Evolutionary conservation across 1,140 invertebrate genomes (phyloP).

Genomic region (Drosophila repletoides): DNA sequence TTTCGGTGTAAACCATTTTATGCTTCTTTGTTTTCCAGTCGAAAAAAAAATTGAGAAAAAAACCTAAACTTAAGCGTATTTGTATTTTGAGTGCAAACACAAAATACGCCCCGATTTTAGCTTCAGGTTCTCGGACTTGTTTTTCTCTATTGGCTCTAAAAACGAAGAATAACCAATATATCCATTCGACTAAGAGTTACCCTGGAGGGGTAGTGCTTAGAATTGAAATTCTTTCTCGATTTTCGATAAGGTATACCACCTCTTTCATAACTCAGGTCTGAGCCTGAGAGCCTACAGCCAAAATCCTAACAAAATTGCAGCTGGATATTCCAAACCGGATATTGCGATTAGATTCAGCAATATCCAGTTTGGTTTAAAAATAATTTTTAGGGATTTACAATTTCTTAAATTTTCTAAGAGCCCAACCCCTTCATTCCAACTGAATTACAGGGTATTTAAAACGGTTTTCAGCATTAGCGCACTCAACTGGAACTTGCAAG

Average conservation of each 20-base stretch:
- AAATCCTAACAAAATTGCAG: no score
- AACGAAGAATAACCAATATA: neutral
- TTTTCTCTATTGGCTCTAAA: constrained; percentile 18
- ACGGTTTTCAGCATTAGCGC: constrained; percentile 56
- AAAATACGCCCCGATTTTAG: constrained; percentile 25
- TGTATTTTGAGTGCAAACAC: constrained; percentile 28
- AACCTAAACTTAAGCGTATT: neutral
- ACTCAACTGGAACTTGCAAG: constrained; percentile 60
- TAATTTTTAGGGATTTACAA: neutral
- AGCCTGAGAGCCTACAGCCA: no score
- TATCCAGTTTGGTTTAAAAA: no score
- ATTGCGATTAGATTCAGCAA: no score
- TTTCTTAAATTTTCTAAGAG: neutral
- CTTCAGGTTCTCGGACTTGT: neutral
- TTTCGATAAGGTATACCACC: no score
- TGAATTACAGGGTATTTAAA: neutral
- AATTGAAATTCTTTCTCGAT: no score
- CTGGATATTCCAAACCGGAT: no score
- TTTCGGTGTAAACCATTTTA: constrained; percentile 48
- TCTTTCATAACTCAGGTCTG: no score
- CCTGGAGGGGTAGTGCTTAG: no score
- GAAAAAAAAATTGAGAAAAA: constrained; percentile 3
- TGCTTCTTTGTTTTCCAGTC: constrained; percentile 36
- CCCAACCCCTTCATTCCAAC: neutral
- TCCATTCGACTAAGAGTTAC: neutral